Base-by-base conservation (phyloP, 2,888 invertebrate genomes). In the Andrena praecox region DNA sequence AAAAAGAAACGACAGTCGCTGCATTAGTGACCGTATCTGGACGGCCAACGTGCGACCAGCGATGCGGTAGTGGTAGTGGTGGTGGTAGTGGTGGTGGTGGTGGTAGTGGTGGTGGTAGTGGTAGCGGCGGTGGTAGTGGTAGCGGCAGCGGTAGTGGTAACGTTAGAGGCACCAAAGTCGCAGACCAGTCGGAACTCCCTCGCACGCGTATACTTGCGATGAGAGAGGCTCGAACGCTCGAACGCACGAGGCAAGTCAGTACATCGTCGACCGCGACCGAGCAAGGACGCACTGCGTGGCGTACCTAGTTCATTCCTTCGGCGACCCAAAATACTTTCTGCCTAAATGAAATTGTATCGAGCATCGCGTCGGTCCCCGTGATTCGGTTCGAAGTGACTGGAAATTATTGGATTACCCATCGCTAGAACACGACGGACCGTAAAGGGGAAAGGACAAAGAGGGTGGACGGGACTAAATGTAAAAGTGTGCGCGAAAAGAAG, bases 161-260 rank as follows among this genome's bases (percentile, higher is more conserved):
- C 64, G 70, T 81, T 74, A 60, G 73, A 56, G 72, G 54, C 79
- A 74, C 80, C 59, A 67, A 71, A 74, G 77, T 75, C 64, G 72
- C 80, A 74, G 82, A 73, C 79, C 80, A 79, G 89, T 88, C 80
- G 78, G 80, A 81, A 81, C 88, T 89, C 89, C 86, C 86, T 89
- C 89, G 89, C 84, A 84, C 85, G 82, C 84, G 87, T 84, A 80
- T 74, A 42, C 42, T 42, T 42, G 77, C 69, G 74, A 80, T 74
- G 82, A 78, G 76, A 81, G 79, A 71, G 88, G 80, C 63, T 52
- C 79, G 84, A 54, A 74, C 75, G 78, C 70, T 66, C 84, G 82
- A 85, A 83, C 88, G 86, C 88, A 87, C 86, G 59, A 90, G 89
- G 87, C 86, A 52, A 90, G 84, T 89, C 91, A 92, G 92, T 92